Evolutionary conservation across 2,113 vertebrate genomes (phyloP).

Genomic region (Myrmecobius fasciatus): DNA sequence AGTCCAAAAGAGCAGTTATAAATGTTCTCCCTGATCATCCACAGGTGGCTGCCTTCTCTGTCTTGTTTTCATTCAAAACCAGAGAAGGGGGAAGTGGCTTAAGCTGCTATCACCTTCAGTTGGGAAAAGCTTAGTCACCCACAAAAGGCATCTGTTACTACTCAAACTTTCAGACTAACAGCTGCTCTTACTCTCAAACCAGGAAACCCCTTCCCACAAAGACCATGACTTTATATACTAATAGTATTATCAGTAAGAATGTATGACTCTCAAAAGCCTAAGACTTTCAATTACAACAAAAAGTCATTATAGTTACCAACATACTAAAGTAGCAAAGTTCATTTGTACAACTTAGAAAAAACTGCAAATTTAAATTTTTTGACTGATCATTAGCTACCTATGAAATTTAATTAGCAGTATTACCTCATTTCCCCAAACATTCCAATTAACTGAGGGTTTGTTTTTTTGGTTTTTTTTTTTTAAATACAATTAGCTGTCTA

Average conservation of each 20-base stretch:
- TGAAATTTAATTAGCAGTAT: neutral
- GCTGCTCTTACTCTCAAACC: neutral
- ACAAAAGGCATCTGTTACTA: neutral
- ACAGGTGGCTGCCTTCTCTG: neutral
- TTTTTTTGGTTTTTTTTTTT: conserved; percentile 3
- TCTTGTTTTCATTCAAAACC: neutral
- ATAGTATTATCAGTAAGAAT: neutral
- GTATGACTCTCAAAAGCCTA: neutral
- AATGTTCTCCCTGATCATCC: neutral
- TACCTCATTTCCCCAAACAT: neutral
- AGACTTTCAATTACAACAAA: neutral
- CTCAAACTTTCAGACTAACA: neutral
- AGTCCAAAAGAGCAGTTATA: neutral
- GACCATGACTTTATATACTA: neutral
- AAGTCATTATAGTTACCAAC: neutral
- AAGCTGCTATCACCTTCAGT: neutral
- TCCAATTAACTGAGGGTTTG: neutral
- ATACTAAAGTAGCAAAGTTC: neutral
- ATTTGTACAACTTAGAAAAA: neutral
- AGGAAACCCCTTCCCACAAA: neutral
- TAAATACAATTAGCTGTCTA: conserved; percentile 9
- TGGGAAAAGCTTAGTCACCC: neutral
- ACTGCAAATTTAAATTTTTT: neutral
- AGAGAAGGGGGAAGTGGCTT: neutral
- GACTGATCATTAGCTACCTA: neutral